Percentiles rank a stretch among this genome's conserved stretches.
These are phyloP conservation scores for Danio choprae DNA, from an alignment of 2,797 vertebrate genomes.

Conservation along the genomic window DNA sequence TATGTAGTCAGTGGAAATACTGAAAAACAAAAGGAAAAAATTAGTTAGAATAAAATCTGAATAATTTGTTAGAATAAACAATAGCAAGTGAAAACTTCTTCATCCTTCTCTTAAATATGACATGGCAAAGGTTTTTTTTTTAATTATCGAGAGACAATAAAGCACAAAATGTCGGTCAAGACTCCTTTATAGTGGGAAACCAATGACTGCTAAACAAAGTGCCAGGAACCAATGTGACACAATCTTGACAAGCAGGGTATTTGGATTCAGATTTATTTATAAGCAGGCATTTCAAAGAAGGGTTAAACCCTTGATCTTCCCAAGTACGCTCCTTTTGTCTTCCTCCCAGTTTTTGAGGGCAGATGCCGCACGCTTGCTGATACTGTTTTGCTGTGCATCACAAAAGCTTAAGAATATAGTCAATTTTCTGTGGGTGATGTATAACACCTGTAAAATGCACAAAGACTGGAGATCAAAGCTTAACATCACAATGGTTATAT, in stretches of 20 bases:
- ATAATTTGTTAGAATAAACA: background rate
- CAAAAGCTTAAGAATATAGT: background rate
- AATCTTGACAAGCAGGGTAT: constrained; percentile 68
- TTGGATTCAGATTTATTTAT: constrained; percentile 48
- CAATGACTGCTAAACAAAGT: constrained; percentile 63
- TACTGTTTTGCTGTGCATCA: background rate
- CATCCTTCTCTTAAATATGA: background rate
- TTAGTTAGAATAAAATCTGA: background rate
- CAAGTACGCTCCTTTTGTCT: constrained; percentile 46
- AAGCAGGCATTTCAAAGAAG: constrained; percentile 55
- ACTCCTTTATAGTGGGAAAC: constrained; percentile 59
- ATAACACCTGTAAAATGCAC: constrained; percentile 2
- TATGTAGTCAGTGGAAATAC: background rate
- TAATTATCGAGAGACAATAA: background rate
- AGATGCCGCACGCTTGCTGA: background rate
- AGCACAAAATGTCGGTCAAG: constrained; percentile 66
- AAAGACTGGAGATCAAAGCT: constrained; percentile 35
- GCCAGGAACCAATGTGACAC: constrained; percentile 69
- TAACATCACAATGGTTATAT: background rate
- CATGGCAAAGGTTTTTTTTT: background rate
- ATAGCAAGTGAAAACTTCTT: background rate
- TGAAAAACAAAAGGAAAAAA: background rate
- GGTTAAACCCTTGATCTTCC: constrained; percentile 57
- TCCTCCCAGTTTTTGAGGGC: background rate
- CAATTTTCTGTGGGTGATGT: background rate